Conservation (phyloP, 2,888 invertebrate genomes). For the Caprella mutica region DNA sequence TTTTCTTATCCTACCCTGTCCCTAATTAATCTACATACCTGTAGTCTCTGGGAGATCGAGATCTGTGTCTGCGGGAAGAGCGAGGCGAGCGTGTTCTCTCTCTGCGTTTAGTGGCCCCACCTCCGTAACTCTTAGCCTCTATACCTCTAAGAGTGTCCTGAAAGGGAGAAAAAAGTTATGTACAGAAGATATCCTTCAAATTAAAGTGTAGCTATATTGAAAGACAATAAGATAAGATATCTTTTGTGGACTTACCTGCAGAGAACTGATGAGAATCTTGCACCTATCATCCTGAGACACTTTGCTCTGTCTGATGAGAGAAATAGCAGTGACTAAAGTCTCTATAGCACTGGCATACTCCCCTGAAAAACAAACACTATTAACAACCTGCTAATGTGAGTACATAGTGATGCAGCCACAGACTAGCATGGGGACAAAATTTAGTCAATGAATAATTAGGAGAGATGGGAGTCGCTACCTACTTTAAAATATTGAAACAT, state of each 20-base stretch:
- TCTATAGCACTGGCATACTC: conserved; percentile 98
- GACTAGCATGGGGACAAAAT: too few species aligned
- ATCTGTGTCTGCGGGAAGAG: conserved; percentile 27
- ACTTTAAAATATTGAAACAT: too few species aligned
- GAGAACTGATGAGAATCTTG: conserved; percentile 89
- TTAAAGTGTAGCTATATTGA: too few species aligned
- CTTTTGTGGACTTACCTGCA: conserved; percentile 44
- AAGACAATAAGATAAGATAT: too few species aligned
- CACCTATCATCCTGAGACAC: conserved; percentile 93
- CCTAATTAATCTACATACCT: conserved; percentile 1
- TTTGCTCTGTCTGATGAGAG: conserved; percentile 94
- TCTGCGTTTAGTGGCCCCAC: conserved; percentile 36
- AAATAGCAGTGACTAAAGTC: conserved; percentile 95
- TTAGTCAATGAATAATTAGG: too few species aligned
- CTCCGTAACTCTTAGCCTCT: conserved; percentile 91
- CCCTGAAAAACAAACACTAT: conserved; percentile 43
- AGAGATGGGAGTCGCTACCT: too few species aligned
- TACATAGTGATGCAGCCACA: too few species aligned
- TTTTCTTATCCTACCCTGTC: too few species aligned
- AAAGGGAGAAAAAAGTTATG: too few species aligned
- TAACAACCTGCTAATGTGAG: too few species aligned
- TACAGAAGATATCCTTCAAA: too few species aligned
- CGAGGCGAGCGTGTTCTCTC: conserved; percentile 62
- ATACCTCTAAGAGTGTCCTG: conserved; percentile 95
- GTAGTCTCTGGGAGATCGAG: conserved; percentile 36